Evolutionary conservation across 2,888 invertebrate species (phyloP), one percentile per base, ranked within the genome.

Genomic region (Pristionchus maxplancki): DNA sequence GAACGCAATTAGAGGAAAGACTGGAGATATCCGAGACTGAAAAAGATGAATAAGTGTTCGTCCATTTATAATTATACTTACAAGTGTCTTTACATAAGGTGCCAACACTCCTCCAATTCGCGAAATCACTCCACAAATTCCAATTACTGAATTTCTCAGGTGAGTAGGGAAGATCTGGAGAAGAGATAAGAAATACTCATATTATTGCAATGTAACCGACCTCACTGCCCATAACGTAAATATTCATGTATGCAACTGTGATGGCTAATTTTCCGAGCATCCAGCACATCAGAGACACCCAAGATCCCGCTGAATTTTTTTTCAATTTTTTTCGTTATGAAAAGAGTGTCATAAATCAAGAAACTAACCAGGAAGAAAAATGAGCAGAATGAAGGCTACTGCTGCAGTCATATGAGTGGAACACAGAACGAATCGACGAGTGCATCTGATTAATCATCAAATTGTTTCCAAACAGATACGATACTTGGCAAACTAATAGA

Each of bases 241-340:
- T 90, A 40, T 87, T 64, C 71, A 91, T 92, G 88, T 92, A 92
- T 4, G 90, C 90, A n/a, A 89, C 89, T 17, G 91, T 88, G 28
- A 92, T 92, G 28, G 89, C 89, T 64, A 92, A 90, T 82, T 92
- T 92, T 31, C 88, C 92, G 44, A 91, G 58, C 58, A 92, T 87
- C 92, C 92, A 92, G n/a, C 91, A 74, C 37, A 83, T 34, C 24
- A 92, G 86, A 34, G 81, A 31, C 4, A 81, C 5, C 58, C 82
- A 50, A 2, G 82, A 83, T 6, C 82, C 44, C 2, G 20, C 82
- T 78, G 44, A 37, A 44, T n/a, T 74, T 40, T 74, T 78, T 6
- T 37, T 24, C 1, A 78, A 11, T 11, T 44, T 44, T n/a, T n/a
- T n/a, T n/a, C n/a, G n/a, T n/a, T n/a, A n/a, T n/a, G n/a, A n/a